Evolutionary conservation across 1,140 invertebrate species (phyloP).

Genomic region (Cheumatopsyche charites): DNA sequence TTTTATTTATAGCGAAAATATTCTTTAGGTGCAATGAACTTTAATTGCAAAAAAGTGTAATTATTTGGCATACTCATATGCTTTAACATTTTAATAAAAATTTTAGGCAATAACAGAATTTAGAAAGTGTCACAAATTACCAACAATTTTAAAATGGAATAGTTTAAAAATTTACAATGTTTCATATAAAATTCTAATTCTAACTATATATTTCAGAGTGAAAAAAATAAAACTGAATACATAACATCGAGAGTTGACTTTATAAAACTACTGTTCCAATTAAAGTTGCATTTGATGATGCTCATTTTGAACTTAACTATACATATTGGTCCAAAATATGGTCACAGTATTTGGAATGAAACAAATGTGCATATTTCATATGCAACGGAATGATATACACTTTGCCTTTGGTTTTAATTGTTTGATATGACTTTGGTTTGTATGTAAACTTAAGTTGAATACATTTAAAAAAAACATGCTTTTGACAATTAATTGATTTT

Average conservation of each 20-base stretch:
- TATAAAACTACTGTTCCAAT: background rate
- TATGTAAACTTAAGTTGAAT: background rate
- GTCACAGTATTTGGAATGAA: constrained; percentile 22
- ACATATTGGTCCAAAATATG: constrained; percentile 23
- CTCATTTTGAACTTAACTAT: constrained; percentile 12
- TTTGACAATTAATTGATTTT: too few relatives aligned
- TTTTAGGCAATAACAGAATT: constrained; percentile 18
- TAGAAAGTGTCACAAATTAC: background rate
- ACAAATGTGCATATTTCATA: background rate
- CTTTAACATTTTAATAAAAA: constrained; percentile 25
- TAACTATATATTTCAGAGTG: too few relatives aligned
- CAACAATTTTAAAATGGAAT: background rate
- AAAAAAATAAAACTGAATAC: too few relatives aligned
- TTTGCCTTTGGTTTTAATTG: constrained; percentile 23
- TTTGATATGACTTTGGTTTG: constrained; percentile 43
- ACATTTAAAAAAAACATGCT: background rate
- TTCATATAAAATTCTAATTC: background rate
- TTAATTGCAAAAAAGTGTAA: constrained; percentile 20
- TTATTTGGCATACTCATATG: constrained; percentile 34
- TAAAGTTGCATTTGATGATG: background rate
- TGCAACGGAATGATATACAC: constrained; percentile 31
- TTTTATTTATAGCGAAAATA: constrained; percentile 26
- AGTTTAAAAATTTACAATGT: background rate
- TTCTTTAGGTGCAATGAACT: constrained; percentile 21
- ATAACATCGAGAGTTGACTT: background rate